A percentile compares a stretch with the other conserved stretches of the same genome.
Evolutionary conservation across 2,113 vertebrate species (phyloP).

Genomic region (Anhinga anhinga): DNA sequence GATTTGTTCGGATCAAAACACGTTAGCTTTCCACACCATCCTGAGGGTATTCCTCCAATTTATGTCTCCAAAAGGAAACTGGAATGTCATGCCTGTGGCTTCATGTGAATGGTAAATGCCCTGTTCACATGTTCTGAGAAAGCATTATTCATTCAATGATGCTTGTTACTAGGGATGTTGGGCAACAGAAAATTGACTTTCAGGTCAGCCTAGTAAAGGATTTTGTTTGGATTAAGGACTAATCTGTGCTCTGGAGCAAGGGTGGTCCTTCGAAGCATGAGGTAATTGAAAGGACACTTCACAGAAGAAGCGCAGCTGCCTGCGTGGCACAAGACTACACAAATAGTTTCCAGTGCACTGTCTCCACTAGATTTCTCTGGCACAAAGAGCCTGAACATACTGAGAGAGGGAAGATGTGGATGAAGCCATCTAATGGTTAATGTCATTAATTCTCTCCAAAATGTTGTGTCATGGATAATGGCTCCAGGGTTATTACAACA

Average conservation of each 20-base stretch:
- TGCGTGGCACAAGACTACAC: not conserved
- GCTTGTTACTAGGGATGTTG: not conserved
- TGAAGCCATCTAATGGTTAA: slow-evolving; percentile 56
- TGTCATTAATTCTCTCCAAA: slow-evolving; percentile 58
- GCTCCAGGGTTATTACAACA: slow-evolving; percentile 47
- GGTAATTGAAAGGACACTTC: not conserved
- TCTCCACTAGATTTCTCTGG: not conserved
- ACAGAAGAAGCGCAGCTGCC: not conserved
- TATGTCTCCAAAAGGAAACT: not conserved
- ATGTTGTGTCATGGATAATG: slow-evolving; percentile 55
- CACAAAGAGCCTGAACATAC: not conserved
- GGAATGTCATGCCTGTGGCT: not conserved
- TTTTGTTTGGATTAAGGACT: slow-evolving; percentile 28
- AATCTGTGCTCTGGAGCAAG: not conserved
- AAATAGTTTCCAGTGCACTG: not conserved
- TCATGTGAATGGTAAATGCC: not conserved
- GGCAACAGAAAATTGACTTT: not conserved
- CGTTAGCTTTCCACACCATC: not conserved
- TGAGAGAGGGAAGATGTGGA: not conserved
- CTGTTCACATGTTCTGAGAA: not conserved
- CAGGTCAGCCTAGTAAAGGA: not conserved
- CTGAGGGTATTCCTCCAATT: not conserved
- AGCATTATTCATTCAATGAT: not conserved
- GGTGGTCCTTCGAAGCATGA: slow-evolving; percentile 22
- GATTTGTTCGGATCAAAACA: not conserved